phyloP scores from a whole-genome alignment of 2,113 vertebrate species.

The Heliornis fulica region DNA sequence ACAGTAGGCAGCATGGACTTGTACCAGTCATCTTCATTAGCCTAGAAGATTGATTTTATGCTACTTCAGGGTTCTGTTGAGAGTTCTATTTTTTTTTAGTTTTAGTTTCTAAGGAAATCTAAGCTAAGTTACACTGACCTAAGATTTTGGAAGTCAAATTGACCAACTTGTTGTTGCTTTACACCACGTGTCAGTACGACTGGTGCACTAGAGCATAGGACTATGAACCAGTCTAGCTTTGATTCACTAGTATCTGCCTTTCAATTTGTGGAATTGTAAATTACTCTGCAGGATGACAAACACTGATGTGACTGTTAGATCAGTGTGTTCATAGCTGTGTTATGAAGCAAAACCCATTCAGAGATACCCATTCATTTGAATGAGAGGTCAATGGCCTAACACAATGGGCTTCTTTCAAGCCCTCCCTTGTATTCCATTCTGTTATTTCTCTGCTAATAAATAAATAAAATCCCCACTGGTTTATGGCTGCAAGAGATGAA shows the following conservation, averaged over 20 bases:
- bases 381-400: not conserved
- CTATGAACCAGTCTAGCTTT: not conserved
- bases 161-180: not conserved
- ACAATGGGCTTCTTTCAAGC: not conserved
- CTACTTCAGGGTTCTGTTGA: not conserved
- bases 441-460: not conserved
- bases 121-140: too few relatives aligned
- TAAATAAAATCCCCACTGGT: not conserved
- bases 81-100: not conserved
- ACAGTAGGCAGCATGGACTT: not conserved
- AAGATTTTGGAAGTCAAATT: rapidly evolving
- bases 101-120: not conserved
- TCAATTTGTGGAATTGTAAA: not conserved
- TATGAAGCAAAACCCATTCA: not conserved
- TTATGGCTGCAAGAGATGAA: not conserved
- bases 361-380: not conserved
- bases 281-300: not conserved
- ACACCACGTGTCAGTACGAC: too few relatives aligned
- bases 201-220: not conserved
- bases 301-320: not conserved
- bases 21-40: not conserved
- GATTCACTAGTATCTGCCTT: not conserved
- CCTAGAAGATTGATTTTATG: not conserved
- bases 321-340: not conserved
- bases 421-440: not conserved